Percentiles rank a stretch among this genome's conserved stretches.
Evolutionary conservation across 2,888 invertebrate species (phyloP).

Genomic region (Drosophila tanythrix): DNA sequence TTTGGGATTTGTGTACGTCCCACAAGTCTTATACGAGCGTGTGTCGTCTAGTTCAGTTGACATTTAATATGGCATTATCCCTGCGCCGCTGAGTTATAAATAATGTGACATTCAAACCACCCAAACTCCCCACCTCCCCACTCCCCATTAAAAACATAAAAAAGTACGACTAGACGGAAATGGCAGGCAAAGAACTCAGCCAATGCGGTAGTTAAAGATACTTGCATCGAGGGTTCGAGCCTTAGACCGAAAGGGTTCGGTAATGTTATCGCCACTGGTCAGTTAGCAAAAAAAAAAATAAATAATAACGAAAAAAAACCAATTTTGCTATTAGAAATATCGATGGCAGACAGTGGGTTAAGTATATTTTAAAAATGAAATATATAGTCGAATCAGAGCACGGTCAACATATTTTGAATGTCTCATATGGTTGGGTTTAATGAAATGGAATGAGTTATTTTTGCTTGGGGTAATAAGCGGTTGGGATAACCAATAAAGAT

Average conservation of each 20-base stretch:
- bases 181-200: slow-evolving; percentile 17
- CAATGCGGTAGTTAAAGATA: slow-evolving; percentile 44
- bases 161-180: slow-evolving; percentile 41
- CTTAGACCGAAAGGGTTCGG: slow-evolving; percentile 20
- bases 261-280: slow-evolving; percentile 38
- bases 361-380: slow-evolving; percentile 52
- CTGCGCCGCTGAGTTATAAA: slow-evolving; percentile 77
- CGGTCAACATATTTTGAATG: slow-evolving; percentile 62
- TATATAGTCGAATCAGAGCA: slow-evolving; percentile 31
- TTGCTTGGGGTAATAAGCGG: slow-evolving; percentile 17
- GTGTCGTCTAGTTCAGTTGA: slow-evolving; percentile 74
- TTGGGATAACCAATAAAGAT: slow-evolving; percentile 51
- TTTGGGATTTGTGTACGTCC: slow-evolving; percentile 77
- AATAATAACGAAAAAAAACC: slow-evolving; percentile 8
- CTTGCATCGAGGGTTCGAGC: slow-evolving; percentile 29
- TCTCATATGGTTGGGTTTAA: slow-evolving; percentile 32
- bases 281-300: slow-evolving; percentile 20
- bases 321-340: slow-evolving; percentile 54
- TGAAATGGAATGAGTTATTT: slow-evolving; percentile 26
- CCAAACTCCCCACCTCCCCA: slow-evolving; percentile 17
- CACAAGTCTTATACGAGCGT: slow-evolving; percentile 66
- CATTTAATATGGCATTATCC: slow-evolving; percentile 79
- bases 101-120: slow-evolving; percentile 60
- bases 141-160: slow-evolving; percentile 68
- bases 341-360: slow-evolving; percentile 24